These are phyloP conservation scores for Clunio marinus DNA, from an alignment of 2,888 invertebrate genomes.

Conservation along the genomic window DNA sequence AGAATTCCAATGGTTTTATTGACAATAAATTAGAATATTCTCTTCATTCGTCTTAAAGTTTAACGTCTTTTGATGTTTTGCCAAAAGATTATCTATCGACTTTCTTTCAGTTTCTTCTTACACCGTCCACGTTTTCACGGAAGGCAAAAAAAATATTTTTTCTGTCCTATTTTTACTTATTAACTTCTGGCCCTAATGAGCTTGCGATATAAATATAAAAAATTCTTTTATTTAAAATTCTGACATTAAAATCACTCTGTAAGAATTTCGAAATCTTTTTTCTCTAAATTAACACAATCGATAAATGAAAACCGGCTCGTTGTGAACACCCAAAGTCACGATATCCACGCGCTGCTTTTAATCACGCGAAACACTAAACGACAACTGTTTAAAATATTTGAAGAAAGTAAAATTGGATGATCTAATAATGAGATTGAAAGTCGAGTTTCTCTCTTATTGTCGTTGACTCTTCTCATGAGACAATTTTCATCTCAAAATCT, in stretches of 20 bases:
- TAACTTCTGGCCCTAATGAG: not conserved
- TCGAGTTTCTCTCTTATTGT: not conserved
- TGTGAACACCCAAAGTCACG: constrained; percentile 9
- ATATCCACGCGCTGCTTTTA: constrained; percentile 14
- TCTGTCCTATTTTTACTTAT: constrained; percentile 24
- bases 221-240: too few species aligned
- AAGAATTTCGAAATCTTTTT: too few species aligned
- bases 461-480: not conserved
- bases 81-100: constrained; percentile 8
- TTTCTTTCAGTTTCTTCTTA: not conserved
- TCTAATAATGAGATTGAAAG: too few species aligned
- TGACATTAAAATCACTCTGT: too few species aligned
- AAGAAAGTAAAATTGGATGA: constrained; percentile 2
- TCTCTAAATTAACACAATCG: too few species aligned
- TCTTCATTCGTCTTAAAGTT: constrained; percentile 4
- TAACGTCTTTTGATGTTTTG: constrained; percentile 11
- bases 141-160: too few species aligned
- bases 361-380: constrained; percentile 25
- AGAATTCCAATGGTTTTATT: too few species aligned
- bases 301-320: not conserved
- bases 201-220: not conserved
- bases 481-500: constrained; percentile 20
- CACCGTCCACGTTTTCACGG: not conserved
- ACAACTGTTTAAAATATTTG: constrained; percentile 3
- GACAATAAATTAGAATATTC: too few species aligned